Percentiles rank a stretch among this genome's conserved stretches.
phyloP scores from a whole-genome alignment of 2,797 vertebrate species.

The Cryptoblepharus egeriae region DNA sequence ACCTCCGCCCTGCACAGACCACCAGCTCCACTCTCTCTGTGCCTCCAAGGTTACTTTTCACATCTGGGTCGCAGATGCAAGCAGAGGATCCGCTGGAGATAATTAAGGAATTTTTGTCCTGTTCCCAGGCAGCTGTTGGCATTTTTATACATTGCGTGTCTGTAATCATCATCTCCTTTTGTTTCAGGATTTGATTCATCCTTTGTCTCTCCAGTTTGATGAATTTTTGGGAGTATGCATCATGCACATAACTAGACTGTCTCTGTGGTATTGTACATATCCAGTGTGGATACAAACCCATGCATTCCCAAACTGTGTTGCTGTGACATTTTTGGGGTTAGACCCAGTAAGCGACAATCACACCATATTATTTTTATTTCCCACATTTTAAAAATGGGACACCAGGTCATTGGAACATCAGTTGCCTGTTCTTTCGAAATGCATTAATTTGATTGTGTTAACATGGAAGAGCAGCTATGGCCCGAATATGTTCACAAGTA shows the following conservation, averaged over 20 bases:
- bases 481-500: too few species aligned
- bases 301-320: too few species aligned
- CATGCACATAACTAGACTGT: not conserved
- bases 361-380: not conserved
- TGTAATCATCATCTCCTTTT: slow-evolving; percentile 10
- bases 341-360: not conserved
- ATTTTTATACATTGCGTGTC: not conserved
- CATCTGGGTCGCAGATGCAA: slow-evolving; percentile 26
- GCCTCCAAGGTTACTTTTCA: not conserved
- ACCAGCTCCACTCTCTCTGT: not conserved
- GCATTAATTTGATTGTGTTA: too few species aligned
- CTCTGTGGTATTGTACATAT: not conserved
- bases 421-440: too few species aligned
- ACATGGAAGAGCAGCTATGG: too few species aligned
- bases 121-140: slow-evolving; percentile 28
- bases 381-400: too few species aligned
- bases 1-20: not conserved
- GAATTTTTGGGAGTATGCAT: not conserved
- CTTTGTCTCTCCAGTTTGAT: not conserved
- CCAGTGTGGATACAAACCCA: rapidly evolving
- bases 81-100: slow-evolving; percentile 11
- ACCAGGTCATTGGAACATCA: too few species aligned
- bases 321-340: not conserved
- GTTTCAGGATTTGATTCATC: not conserved
- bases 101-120: slow-evolving; percentile 13